Percentiles rank a stretch among this genome's conserved stretches.
Conservation (phyloP, 1,140 invertebrate genomes). For the Neuroterus valhalla region DNA sequence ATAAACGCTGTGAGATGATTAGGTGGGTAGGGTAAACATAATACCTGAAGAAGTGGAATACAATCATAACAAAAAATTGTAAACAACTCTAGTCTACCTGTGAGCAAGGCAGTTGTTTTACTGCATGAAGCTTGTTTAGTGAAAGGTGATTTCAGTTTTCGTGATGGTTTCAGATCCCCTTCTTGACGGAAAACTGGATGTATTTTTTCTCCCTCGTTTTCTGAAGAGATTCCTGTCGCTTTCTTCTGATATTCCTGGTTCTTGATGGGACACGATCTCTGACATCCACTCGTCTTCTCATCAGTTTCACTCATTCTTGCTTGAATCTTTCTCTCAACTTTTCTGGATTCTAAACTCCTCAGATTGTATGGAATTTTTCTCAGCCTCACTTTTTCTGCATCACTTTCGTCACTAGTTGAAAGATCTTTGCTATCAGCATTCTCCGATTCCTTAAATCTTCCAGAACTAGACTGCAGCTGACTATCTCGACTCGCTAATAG, state of each 20-base stretch:
- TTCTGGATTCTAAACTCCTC: background rate
- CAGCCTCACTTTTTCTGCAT: background rate
- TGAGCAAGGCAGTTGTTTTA: background rate
- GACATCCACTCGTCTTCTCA: background rate
- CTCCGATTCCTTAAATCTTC: background rate
- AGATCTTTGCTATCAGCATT: background rate
- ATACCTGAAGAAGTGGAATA: too few species aligned
- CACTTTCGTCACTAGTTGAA: background rate
- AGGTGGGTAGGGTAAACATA: too few species aligned
- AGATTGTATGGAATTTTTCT: constrained; percentile 4
- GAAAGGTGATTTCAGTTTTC: constrained; percentile 11
- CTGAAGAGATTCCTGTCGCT: background rate
- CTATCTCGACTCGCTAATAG: background rate
- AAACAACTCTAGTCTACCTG: background rate
- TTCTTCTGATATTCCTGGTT: background rate
- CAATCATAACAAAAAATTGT: background rate
- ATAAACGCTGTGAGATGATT: too few species aligned
- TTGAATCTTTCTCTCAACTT: too few species aligned
- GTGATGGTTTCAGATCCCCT: background rate
- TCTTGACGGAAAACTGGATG: background rate
- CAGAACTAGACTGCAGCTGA: background rate
- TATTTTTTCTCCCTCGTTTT: background rate
- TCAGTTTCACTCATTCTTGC: background rate
- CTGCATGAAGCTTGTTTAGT: background rate
- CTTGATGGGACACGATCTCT: background rate